These are phyloP conservation scores for Drosophila malerkotliana DNA, from an alignment of 1,140 invertebrate species.

Conservation along the genomic window DNA sequence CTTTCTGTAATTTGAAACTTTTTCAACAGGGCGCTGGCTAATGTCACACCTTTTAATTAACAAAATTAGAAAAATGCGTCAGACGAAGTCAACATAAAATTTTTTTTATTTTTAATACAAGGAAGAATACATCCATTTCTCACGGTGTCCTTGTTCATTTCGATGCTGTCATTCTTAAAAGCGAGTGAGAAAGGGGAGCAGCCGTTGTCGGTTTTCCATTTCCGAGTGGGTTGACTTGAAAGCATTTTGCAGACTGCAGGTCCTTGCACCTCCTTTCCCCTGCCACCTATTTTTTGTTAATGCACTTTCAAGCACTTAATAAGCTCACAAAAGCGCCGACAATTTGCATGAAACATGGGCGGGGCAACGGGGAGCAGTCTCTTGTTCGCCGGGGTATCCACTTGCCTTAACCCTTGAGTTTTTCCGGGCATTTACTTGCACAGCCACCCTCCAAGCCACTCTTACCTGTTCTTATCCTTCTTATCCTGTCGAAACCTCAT, in stretches of 20 bases:
- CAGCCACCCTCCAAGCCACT: conserved; percentile 4
- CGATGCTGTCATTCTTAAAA: conserved; percentile 39
- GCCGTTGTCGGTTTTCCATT: conserved; percentile 34
- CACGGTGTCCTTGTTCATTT: conserved; percentile 39
- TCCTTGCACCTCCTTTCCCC: conserved; percentile 20
- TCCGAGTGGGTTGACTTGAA: conserved; percentile 56
- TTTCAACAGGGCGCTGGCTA: conserved; percentile 24
- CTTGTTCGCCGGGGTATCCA: conserved; percentile 25
- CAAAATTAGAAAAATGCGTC: conserved; percentile 41
- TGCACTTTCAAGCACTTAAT: conserved; percentile 78
- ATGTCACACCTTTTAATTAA: conserved; percentile 75
- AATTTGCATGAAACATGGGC: conserved; percentile 53
- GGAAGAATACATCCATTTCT: background rate
- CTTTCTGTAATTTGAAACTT: conserved; percentile 52
- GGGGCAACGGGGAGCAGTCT: background rate
- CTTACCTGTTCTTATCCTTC: conserved; percentile 23
- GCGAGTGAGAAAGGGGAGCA: conserved; percentile 16
- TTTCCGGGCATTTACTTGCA: conserved; percentile 65
- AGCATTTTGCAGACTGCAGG: conserved; percentile 47
- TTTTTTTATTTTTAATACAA: background rate
- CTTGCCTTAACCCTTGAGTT: conserved; percentile 74
- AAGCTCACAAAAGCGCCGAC: conserved; percentile 72
- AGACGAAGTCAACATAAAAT: conserved; percentile 6
- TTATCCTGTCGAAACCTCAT: conserved; percentile 22
- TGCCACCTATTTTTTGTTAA: conserved; percentile 42